phyloP scores from a whole-genome alignment of 2,113 vertebrate species.

The Forbesichthys agassizii region DNA sequence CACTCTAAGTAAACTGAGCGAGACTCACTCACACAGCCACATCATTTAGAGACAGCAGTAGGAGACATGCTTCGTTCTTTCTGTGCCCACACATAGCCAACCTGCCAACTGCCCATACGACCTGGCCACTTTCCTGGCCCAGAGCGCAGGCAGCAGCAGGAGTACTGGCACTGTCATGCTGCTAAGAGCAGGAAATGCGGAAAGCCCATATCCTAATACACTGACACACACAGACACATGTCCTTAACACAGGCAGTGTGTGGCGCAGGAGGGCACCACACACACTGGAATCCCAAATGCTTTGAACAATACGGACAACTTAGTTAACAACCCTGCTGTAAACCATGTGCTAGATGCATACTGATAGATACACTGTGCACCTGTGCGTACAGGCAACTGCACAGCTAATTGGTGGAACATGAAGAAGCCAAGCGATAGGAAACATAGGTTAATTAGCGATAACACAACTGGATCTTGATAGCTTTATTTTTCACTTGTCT shows the following conservation, averaged over 20 bases:
- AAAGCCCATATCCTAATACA: constrained; percentile 52
- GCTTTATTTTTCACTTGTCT: constrained; percentile 45
- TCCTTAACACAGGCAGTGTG: constrained; percentile 44
- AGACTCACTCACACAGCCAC: too few species aligned
- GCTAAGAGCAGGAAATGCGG: constrained; percentile 47
- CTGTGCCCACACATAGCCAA: constrained; percentile 1
- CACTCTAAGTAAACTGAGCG: background rate
- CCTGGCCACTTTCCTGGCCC: constrained; percentile 60
- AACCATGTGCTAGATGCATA: constrained; percentile 3
- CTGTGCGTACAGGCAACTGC: background rate
- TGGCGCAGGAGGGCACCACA: constrained; percentile 33
- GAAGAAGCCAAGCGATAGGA: constrained; percentile 10
- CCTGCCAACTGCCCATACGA: constrained; percentile 45
- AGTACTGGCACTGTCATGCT: background rate
- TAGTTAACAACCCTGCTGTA: constrained; percentile 20
- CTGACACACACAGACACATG: constrained; percentile 41
- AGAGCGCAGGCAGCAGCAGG: constrained; percentile 36
- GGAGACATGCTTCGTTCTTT: too few species aligned
- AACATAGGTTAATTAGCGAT: constrained; percentile 48
- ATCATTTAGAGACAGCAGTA: too few species aligned
- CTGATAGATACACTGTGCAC: background rate
- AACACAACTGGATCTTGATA: constrained; percentile 40
- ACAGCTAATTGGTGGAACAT: constrained; percentile 1
- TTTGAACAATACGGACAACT: constrained; percentile 13
- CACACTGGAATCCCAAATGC: constrained; percentile 34